Evolutionary conservation across 1,140 invertebrate genomes (phyloP), one percentile per base, ranked within the genome.

Genomic region (Lepidurus packardi): DNA sequence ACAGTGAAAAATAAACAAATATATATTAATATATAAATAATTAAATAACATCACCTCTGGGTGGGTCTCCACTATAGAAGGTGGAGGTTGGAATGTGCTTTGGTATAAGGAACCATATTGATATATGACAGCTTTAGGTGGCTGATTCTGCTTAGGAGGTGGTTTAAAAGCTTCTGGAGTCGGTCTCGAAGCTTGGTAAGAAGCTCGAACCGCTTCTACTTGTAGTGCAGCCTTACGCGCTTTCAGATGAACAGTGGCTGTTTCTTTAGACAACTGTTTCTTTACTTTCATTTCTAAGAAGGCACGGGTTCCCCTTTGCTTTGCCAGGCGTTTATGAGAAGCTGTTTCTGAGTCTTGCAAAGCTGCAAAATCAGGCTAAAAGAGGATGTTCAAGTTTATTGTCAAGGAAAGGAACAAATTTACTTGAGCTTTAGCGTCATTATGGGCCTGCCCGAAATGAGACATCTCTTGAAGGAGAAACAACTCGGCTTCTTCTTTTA

Each of bases 41-140:
- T 34, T 34, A 34, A 65, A 16, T 65, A 65, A 16, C 6, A 16
- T 9, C 21, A 65, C 53, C 53, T 65, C 53, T 11, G 53, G 21
- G 21, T 65, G 53, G 13, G 53, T 21, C 21, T 65, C 53, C n/a
- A 65, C 21, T 65, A 65, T 65, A 65, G 53, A 65, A 16, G 53
- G 16, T 21, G 53, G 53, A 1, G 53, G 53, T 7, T 16, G 53
- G 53, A 65, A 65, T 9, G 53, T 65, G 21, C 53, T 65, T 21
- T 65, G 53, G 13, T 65, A 65, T 65, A 65, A 65, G 53, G 53
- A 65, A n/a, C 53, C 53, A 65, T 65, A 65, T 65, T 65, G 53
- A 21, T 13, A 65, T n/a, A 65, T 65, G 53, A 65, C 53, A 65
- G 53, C 53, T 65, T 65, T 65, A 65, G 53, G 53, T n/a, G 53